Evolutionary conservation across 2,113 vertebrate genomes (phyloP).

Genomic region (Philantomba maxwellii): DNA sequence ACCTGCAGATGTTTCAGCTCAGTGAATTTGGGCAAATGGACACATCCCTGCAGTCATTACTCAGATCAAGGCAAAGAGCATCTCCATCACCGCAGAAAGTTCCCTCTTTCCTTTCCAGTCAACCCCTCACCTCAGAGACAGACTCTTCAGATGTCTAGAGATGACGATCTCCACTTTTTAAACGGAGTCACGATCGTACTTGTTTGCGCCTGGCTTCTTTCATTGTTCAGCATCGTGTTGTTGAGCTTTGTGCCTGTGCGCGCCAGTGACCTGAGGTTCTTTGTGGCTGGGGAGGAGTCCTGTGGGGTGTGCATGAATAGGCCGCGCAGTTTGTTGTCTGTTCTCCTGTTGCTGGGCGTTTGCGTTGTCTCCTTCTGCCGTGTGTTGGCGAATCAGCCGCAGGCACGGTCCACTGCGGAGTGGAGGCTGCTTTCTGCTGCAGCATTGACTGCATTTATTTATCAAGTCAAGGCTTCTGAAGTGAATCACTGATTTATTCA

Average conservation of each 20-base stretch:
- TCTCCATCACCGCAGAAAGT: background rate
- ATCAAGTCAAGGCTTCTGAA: background rate
- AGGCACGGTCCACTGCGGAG: background rate
- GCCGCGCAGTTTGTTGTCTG: background rate
- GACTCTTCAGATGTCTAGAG: background rate
- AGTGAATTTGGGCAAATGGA: background rate
- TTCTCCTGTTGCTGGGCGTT: background rate
- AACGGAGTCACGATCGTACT: background rate
- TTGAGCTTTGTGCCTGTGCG: background rate
- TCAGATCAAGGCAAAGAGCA: background rate
- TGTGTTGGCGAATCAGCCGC: background rate
- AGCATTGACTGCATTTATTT: background rate
- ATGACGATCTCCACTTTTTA: background rate
- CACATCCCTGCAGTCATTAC: background rate
- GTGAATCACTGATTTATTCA: background rate
- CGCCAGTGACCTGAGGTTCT: background rate
- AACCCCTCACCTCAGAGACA: background rate
- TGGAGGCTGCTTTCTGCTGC: background rate
- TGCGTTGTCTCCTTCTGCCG: background rate
- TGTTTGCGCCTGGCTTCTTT: background rate
- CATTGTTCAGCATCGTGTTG: background rate
- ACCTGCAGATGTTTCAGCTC: background rate
- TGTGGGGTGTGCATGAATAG: too few relatives aligned
- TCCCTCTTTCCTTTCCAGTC: background rate
- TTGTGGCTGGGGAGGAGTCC: background rate